phyloP scores from a whole-genome alignment of 2,888 invertebrate genomes.

The Himalopsyche kuldschensis region DNA sequence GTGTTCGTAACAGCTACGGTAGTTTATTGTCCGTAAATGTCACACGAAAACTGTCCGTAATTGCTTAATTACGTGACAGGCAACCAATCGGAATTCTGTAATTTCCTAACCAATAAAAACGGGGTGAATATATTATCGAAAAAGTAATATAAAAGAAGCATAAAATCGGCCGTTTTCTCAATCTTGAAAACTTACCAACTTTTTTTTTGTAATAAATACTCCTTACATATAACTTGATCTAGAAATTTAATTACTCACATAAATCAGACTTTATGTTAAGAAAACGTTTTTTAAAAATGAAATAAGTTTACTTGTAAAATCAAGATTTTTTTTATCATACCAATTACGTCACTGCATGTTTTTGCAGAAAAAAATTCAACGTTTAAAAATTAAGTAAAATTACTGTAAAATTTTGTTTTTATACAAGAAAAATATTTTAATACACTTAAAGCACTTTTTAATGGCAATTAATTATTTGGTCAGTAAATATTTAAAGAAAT shows the following conservation, averaged over 20 bases:
- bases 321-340: too few relatives aligned
- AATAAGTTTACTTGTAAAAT: background rate
- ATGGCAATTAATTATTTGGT: too few relatives aligned
- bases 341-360: too few relatives aligned
- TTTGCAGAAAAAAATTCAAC: too few relatives aligned
- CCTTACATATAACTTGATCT: background rate
- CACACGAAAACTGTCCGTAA: background rate
- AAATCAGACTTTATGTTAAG: background rate
- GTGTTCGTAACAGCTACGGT: background rate
- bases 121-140: background rate
- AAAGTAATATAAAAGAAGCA: background rate
- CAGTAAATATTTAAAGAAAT: too few relatives aligned
- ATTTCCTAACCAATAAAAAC: background rate
- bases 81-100: background rate
- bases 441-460: too few relatives aligned
- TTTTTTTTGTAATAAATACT: background rate
- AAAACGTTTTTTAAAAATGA: background rate
- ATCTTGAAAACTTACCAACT: background rate
- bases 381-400: too few relatives aligned
- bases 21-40: background rate
- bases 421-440: too few relatives aligned
- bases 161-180: background rate
- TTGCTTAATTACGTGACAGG: background rate
- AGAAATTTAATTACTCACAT: background rate
- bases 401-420: too few relatives aligned